Conservation (phyloP, 37 sponge, comb jelly and placozoan species). For the Amphimedon queenslandica region DNA sequence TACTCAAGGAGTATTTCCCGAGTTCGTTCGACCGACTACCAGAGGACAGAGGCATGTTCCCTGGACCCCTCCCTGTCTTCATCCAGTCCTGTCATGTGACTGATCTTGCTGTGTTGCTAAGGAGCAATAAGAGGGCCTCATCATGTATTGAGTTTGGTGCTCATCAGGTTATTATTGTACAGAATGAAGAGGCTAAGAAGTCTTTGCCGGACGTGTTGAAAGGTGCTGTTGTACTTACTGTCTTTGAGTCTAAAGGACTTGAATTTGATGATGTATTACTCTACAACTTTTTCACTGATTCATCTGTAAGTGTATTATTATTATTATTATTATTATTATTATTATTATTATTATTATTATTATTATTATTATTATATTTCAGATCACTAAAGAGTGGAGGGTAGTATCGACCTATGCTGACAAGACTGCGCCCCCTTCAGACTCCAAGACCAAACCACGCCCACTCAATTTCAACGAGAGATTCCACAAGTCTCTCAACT, state of each 20-base stretch:
- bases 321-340: neutral
- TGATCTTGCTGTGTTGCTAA: conserved; percentile 71
- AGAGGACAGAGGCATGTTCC: conserved; percentile 69
- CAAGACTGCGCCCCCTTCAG: neutral
- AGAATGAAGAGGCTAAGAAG: conserved; percentile 65
- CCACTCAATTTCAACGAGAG: conserved; percentile 55
- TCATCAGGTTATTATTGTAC: conserved; percentile 78
- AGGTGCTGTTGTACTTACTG: conserved; percentile 71
- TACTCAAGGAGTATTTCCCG: conserved; percentile 56
- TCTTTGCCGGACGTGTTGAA: conserved; percentile 49
- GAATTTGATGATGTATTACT: conserved; percentile 91
- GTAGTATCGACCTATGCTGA: conserved; percentile 8
- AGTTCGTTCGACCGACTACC: conserved; percentile 61
- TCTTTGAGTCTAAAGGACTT: conserved; percentile 85
- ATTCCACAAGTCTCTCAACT: conserved; percentile 63
- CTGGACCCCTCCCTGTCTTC: conserved; percentile 74
- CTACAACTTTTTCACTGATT: conserved; percentile 85
- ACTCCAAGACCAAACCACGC: neutral
- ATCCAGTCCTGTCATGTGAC: conserved; percentile 41
- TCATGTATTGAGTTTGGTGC: conserved; percentile 91
- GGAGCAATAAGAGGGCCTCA: conserved; percentile 57
- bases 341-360: neutral
- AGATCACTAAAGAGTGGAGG: conserved; percentile 13
- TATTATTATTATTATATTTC: neutral
- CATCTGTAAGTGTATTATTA: conserved; percentile 46